phyloP scores from a whole-genome alignment of 2,888 invertebrate species.

The Sturmia bella region DNA sequence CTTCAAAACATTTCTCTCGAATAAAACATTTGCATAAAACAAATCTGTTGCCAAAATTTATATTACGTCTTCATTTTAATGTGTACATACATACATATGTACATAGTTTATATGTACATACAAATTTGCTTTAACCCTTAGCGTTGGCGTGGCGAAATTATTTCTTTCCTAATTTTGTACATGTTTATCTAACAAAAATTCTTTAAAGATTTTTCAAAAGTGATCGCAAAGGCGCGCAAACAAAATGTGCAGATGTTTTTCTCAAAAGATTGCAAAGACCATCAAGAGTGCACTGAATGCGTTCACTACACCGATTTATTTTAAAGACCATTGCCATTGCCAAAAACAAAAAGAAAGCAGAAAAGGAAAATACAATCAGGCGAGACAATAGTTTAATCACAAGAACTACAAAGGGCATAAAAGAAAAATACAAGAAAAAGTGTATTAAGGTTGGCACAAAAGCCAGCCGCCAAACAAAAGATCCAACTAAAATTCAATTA shows the following conservation, averaged over 20 bases:
- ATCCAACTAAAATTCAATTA: conserved; percentile 50
- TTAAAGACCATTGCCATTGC: conserved; percentile 58
- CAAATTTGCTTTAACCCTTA: background rate
- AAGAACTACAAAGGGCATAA: background rate
- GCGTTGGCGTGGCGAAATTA: conserved; percentile 29
- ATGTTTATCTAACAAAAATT: background rate
- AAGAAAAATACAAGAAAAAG: conserved; percentile 25
- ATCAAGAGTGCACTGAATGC: conserved; percentile 12
- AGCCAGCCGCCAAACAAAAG: conserved; percentile 12
- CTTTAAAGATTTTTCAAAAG: conserved; percentile 4
- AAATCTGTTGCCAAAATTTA: conserved; percentile 4
- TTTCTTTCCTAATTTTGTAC: background rate
- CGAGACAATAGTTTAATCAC: conserved; percentile 27
- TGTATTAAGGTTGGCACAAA: conserved; percentile 38
- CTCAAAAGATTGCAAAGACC: conserved; percentile 34
- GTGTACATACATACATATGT: too few species aligned
- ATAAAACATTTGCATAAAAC: background rate
- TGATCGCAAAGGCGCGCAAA: conserved; percentile 44
- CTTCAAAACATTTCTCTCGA: background rate
- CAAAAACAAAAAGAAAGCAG: conserved; percentile 44
- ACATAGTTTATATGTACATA: too few species aligned
- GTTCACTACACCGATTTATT: conserved; percentile 55
- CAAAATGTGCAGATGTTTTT: conserved; percentile 54
- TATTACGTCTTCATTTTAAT: conserved; percentile 10
- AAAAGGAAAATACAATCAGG: conserved; percentile 16